Evolutionary conservation across 2,888 invertebrate genomes (phyloP).

Genomic region (Stramonita haemastoma): DNA sequence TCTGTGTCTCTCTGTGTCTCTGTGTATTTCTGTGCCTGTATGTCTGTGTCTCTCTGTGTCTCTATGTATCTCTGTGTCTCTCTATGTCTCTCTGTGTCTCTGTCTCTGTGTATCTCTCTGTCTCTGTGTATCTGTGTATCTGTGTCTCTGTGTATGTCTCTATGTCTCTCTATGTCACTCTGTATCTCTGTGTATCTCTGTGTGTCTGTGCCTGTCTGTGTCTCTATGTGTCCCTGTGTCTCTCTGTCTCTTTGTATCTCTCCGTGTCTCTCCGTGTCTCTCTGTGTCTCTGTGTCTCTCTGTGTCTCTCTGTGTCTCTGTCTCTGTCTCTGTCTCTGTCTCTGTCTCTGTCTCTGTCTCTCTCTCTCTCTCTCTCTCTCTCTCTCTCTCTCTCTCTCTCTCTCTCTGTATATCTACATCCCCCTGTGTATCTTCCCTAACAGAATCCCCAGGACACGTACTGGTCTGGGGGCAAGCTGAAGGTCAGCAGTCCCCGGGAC

Average conservation of each 20-base stretch:
- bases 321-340: neutral
- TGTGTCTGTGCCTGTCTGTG: slow-evolving; percentile 35
- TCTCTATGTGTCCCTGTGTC: neutral
- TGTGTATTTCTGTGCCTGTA: no score
- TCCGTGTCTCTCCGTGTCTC: no score
- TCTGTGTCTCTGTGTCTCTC: neutral
- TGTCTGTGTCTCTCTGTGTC: no score
- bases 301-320: neutral
- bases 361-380: neutral
- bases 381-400: neutral
- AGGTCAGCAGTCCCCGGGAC: slow-evolving; percentile 38
- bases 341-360: neutral
- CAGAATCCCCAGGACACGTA: slow-evolving; percentile 47
- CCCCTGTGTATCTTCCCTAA: neutral
- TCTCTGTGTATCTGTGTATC: no score
- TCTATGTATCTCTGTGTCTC: no score
- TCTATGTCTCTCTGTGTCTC: no score
- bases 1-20: no score
- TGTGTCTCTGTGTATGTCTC: no score
- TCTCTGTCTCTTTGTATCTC: no score
- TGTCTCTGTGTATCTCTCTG: no score
- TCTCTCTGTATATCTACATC: neutral
- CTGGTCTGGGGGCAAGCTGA: slow-evolving; percentile 36
- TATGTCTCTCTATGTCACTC: no score
- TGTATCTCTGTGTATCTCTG: neutral